Evolutionary conservation across 2,113 vertebrate species (phyloP).

Genomic region (Lota lota): DNA sequence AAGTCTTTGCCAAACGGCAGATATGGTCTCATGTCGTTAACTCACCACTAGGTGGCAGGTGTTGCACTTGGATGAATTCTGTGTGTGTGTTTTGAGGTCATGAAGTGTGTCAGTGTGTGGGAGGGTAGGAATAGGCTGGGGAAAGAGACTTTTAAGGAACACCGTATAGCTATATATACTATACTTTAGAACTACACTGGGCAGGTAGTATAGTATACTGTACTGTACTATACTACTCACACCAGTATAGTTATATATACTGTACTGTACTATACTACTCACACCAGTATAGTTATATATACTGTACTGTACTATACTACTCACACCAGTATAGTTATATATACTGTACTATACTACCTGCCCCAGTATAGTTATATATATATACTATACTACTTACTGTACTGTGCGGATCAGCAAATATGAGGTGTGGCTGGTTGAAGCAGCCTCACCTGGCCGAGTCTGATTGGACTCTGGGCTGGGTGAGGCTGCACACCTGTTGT

Average conservation of each 20-base stretch:
- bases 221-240: not conserved
- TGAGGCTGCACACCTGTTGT: no score
- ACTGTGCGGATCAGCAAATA: not conserved
- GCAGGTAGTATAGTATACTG: conserved; percentile 19
- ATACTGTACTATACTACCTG: conserved; percentile 7
- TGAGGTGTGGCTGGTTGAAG: not conserved
- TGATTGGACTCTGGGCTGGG: no score
- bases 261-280: conserved; percentile 9
- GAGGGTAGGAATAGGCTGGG: conserved; percentile 67
- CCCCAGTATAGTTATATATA: not conserved
- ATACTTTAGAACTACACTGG: conserved; percentile 3
- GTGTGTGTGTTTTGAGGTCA: conserved; percentile 45
- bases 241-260: not conserved
- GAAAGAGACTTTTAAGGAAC: conserved; percentile 46
- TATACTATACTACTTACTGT: no score
- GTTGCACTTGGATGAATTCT: not conserved
- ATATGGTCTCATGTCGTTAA: not conserved
- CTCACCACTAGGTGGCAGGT: conserved; percentile 48
- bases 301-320: not conserved
- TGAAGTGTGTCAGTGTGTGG: conserved; percentile 65
- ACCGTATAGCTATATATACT: not conserved
- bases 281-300: not conserved
- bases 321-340: not conserved
- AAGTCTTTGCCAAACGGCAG: no score
- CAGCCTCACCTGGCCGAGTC: no score